These are phyloP conservation scores for Melitaea athalia DNA, from an alignment of 2,888 invertebrate genomes.

Conservation along the genomic window DNA sequence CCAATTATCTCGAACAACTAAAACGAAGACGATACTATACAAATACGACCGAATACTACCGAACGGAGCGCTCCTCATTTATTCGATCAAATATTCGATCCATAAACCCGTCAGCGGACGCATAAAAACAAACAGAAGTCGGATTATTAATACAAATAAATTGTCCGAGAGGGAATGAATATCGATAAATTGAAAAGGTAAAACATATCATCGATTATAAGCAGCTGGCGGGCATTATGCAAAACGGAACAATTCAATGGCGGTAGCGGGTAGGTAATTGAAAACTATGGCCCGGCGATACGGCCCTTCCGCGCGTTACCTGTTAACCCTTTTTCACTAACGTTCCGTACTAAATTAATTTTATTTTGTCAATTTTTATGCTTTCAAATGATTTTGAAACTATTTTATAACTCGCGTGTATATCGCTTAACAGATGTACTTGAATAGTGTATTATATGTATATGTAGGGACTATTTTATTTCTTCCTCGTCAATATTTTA, in stretches of 20 bases:
- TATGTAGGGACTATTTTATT: too few relatives aligned
- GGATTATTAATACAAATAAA: slow-evolving; percentile 77
- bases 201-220: slow-evolving; percentile 81
- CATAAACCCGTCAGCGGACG: slow-evolving; percentile 62
- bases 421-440: too few relatives aligned
- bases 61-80: slow-evolving; percentile 1
- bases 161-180: slow-evolving; percentile 73
- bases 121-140: slow-evolving; percentile 73
- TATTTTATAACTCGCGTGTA: neutral
- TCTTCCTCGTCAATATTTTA: too few relatives aligned
- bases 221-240: slow-evolving; percentile 80
- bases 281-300: slow-evolving; percentile 47
- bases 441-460: too few relatives aligned
- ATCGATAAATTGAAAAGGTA: slow-evolving; percentile 80
- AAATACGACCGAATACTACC: neutral
- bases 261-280: slow-evolving; percentile 73
- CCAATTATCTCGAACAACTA: neutral
- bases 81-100: slow-evolving; percentile 19
- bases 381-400: neutral
- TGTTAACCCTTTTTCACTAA: slow-evolving; percentile 26
- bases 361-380: neutral
- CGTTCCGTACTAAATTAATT: neutral
- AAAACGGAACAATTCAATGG: slow-evolving; percentile 74
- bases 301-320: slow-evolving; percentile 15
- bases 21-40: slow-evolving; percentile 11